Base-by-base conservation (phyloP, 92 coral and sea anemone species). In the Zoanthus sansibaricus region DNA sequence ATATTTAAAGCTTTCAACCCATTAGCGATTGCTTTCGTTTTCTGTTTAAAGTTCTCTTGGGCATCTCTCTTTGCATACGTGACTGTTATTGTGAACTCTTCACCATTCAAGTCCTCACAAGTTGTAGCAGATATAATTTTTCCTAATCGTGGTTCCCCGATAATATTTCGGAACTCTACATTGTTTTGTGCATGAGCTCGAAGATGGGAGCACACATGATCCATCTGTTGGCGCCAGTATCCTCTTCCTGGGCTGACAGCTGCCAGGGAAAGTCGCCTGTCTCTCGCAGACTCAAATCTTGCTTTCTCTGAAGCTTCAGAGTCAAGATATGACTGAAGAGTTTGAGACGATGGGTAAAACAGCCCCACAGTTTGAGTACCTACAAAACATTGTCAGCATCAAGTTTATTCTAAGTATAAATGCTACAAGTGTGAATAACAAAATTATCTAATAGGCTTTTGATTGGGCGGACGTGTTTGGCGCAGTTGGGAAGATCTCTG, bases 151-250 rank as follows among this genome's bases (percentile, higher is more conserved):
- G 99, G 99, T 72, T 97, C 99, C 6, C 98, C 99, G 45, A 97
- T 90, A 67, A 96, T 91, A 51, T 93, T 90, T 58, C 99, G 92
- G 78, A 97, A 97, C 75, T 97, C 98, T 3, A 98, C 98, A 54
- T 97, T 93, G 83, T 97, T 97, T 76, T 97, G 99, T 6, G 96
- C 94, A 85, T 97, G 99, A 13, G 96, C 98, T 30, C 96, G 92
- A 52, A 97, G 91, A 89, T 97, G 99, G 1, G 99, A 96, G 85
- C 99, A 97, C 45, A 97, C 78, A 42, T 97, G 99, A 71, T 97
- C 99, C 99, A 97, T 97, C 73, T 97, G 99, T 77, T 97, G 99
- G 10, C 98, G 83, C 99, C 99, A 97, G 82, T 95, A 97, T 0
- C 99, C 99, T 77, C 93, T 94, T 9, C 99, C 99, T 11, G 99